phyloP scores from a whole-genome alignment of 2,888 invertebrate genomes.

The Villa cingulata region DNA sequence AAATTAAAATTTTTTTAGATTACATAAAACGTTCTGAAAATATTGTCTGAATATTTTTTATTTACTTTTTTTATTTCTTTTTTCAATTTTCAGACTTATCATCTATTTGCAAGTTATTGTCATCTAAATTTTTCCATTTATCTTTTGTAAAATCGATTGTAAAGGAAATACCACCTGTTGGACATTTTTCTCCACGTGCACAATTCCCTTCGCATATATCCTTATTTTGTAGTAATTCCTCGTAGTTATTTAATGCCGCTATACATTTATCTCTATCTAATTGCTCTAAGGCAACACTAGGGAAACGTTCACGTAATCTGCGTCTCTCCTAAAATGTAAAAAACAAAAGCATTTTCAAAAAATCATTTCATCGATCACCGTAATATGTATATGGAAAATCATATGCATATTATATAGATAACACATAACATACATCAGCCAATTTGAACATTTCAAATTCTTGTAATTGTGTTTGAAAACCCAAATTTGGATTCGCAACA shows the following conservation, averaged over 20 bases:
- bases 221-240: conserved; percentile 60
- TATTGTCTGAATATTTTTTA: too few species aligned
- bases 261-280: conserved; percentile 64
- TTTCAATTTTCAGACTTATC: too few species aligned
- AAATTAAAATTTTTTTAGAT: too few species aligned
- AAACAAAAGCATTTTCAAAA: not conserved
- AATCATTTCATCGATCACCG: too few species aligned
- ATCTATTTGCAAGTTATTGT: too few species aligned
- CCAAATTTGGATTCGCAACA: conserved; percentile 91
- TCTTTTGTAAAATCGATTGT: conserved; percentile 18
- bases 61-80: too few species aligned
- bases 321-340: conserved; percentile 53
- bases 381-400: too few species aligned
- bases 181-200: conserved; percentile 69
- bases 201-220: conserved; percentile 82
- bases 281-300: conserved; percentile 58
- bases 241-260: conserved; percentile 68
- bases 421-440: conserved; percentile 47
- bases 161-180: conserved; percentile 48
- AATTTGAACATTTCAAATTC: conserved; percentile 74
- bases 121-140: conserved; percentile 16
- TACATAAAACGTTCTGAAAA: too few species aligned
- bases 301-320: conserved; percentile 70
- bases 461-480: conserved; percentile 87
- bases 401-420: too few species aligned